Conservation (phyloP, 2,113 vertebrate species). For the Paramisgurnus dabryanus region DNA sequence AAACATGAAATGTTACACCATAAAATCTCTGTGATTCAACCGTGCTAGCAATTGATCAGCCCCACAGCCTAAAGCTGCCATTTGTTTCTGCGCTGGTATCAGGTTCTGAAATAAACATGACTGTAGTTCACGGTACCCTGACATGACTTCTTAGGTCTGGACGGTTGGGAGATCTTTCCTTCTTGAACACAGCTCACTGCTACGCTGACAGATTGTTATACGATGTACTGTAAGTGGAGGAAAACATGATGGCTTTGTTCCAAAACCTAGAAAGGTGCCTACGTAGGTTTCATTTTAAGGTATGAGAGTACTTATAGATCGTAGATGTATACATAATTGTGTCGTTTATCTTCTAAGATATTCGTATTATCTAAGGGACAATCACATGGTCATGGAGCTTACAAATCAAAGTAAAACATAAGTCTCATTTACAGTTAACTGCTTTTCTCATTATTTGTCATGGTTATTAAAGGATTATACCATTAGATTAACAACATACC, state of each 20-base stretch:
- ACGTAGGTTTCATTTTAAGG: not conserved
- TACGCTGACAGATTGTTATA: conserved; percentile 45
- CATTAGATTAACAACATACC: no score
- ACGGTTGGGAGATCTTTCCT: conserved; percentile 2
- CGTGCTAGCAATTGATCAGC: conserved; percentile 25
- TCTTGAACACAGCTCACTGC: conserved; percentile 10
- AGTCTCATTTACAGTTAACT: not conserved
- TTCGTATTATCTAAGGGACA: no score
- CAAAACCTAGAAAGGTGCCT: not conserved
- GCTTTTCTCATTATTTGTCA: not conserved
- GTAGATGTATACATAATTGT: no score
- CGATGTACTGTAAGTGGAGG: conserved; percentile 22
- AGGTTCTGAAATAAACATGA: not conserved
- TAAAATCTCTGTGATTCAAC: not conserved
- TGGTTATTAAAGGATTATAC: not conserved
- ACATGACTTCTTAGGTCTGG: conserved; percentile 24
- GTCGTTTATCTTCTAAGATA: no score
- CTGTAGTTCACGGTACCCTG: not conserved
- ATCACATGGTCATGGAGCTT: no score
- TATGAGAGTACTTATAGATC: no score
- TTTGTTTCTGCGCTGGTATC: conserved; percentile 7
- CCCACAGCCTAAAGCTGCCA: conserved; percentile 14
- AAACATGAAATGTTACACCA: conserved; percentile 9
- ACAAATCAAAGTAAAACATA: not conserved
- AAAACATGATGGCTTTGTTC: conserved; percentile 39